Base-by-base conservation (phyloP, 2,888 invertebrate genomes). In the Apodemia duryi region DNA sequence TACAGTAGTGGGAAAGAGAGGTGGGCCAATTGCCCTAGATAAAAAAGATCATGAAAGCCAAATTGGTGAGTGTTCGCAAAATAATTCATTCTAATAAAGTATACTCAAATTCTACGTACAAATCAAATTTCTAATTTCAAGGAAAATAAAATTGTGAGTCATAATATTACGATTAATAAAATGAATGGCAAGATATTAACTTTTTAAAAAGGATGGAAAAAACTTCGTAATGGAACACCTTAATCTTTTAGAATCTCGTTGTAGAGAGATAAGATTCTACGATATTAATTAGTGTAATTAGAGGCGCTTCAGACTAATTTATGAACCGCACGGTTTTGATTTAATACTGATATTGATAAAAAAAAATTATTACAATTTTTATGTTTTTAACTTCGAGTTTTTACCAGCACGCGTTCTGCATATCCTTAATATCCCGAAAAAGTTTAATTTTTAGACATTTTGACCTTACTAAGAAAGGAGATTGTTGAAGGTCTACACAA, bases 221-320 rank as follows among this genome's bases (percentile, higher is more conserved):
- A 74, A 74, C 69, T 71, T 77, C 77, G 80, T 85, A 86, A 88
- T 86, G 81, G 79, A 85, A 82, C 86, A 87, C 87, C 87, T 86
- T 87, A 85, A 87, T 88, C 86, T 86, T 77, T 77, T 77, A 69
- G 79, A 82, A 85, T 86, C 86, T 82, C 78, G 78, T 79, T 82
- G 84, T 77, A 78, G 82, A 79, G 80, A 84, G 82, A 83, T 82
- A 83, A 87, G 86, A 86, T 85, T 82, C 85, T 83, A 80, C 81
- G 82, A 82, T 85, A 87, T 88, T 87, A 86, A 88, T 88, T 87
- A 85, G 80, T 77, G 68, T 63, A 72, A 66, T 80, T 76, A 82
- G 70, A 75, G 72, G 32, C 65, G 51, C 57, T 69, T 66, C 71
- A 81, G 70, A 82, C 75, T 28, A 7, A 29, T 61, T 49, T 11